A percentile compares a stretch with the other conserved stretches of the same genome.
Evolutionary conservation across 2,797 vertebrate species (phyloP).

Genomic region (Antennarius maculatus): DNA sequence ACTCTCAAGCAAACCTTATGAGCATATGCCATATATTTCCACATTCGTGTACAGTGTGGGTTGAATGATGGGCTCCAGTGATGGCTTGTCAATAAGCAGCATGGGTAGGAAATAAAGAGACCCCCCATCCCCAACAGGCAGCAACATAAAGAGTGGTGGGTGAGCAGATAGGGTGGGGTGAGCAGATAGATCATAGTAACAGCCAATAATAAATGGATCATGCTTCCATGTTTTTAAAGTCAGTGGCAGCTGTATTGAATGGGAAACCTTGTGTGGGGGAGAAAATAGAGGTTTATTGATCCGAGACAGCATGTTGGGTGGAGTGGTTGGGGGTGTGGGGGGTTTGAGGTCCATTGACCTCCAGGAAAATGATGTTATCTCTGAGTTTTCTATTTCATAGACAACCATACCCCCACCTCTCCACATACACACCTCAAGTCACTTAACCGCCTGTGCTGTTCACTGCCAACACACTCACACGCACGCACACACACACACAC

Average conservation of each 20-base stretch:
- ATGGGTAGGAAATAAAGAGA: slow-evolving; percentile 75
- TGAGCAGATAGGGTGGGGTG: slow-evolving; percentile 59
- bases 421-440: slow-evolving; percentile 25
- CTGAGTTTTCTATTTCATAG: slow-evolving; percentile 74
- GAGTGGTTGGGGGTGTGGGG: slow-evolving; percentile 46
- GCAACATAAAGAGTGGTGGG: slow-evolving; percentile 73
- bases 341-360: slow-evolving; percentile 71
- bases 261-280: slow-evolving; percentile 83
- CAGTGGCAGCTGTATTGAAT: slow-evolving; percentile 83
- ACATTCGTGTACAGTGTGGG: slow-evolving; percentile 57
- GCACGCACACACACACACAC: neutral
- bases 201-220: slow-evolving; percentile 87
- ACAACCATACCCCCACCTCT: slow-evolving; percentile 46
- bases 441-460: slow-evolving; percentile 24
- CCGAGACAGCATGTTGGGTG: slow-evolving; percentile 75
- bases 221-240: slow-evolving; percentile 83
- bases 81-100: slow-evolving; percentile 81
- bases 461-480: neutral
- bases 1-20: slow-evolving; percentile 36
- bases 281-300: slow-evolving; percentile 85
- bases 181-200: slow-evolving; percentile 82
- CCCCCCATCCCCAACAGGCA: slow-evolving; percentile 73
- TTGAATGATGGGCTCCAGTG: slow-evolving; percentile 69
- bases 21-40: slow-evolving; percentile 51
- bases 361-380: slow-evolving; percentile 80